phyloP scores from a whole-genome alignment of 2,888 invertebrate genomes.

The Spilarctia lutea region DNA sequence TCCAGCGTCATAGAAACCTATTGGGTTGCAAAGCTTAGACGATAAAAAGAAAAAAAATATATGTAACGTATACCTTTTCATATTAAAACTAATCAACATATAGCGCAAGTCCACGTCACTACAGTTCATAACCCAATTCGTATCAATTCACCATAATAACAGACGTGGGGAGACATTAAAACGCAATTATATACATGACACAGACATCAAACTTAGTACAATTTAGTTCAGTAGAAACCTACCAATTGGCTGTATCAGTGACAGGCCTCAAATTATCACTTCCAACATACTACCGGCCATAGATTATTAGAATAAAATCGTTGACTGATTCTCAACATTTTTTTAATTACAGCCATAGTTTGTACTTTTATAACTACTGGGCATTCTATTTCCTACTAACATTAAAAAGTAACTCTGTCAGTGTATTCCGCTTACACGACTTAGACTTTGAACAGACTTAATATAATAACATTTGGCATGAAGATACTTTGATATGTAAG shows the following conservation, averaged over 20 bases:
- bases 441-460: too few relatives aligned
- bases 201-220: slow-evolving; percentile 37
- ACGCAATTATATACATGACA: slow-evolving; percentile 42
- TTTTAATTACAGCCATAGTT: too few relatives aligned
- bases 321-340: slow-evolving; percentile 16
- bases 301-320: slow-evolving; percentile 22
- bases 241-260: slow-evolving; percentile 25
- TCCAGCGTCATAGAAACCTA: too few relatives aligned
- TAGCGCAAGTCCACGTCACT: slow-evolving; percentile 2
- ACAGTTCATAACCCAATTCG: slow-evolving; percentile 17
- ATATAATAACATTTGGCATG: too few relatives aligned
- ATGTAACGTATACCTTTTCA: too few relatives aligned
- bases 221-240: slow-evolving; percentile 36
- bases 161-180: slow-evolving; percentile 40
- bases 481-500: too few relatives aligned
- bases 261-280: slow-evolving; percentile 25
- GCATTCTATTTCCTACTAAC: too few relatives aligned
- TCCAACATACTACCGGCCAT: slow-evolving; percentile 10
- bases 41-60: too few relatives aligned
- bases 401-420: too few relatives aligned
- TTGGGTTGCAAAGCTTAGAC: too few relatives aligned
- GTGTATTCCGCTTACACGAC: too few relatives aligned
- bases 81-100: neutral
- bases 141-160: slow-evolving; percentile 34
- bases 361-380: too few relatives aligned